These are phyloP conservation scores for Drosophila conformis DNA, from an alignment of 2,888 invertebrate species.

Conservation along the genomic window DNA sequence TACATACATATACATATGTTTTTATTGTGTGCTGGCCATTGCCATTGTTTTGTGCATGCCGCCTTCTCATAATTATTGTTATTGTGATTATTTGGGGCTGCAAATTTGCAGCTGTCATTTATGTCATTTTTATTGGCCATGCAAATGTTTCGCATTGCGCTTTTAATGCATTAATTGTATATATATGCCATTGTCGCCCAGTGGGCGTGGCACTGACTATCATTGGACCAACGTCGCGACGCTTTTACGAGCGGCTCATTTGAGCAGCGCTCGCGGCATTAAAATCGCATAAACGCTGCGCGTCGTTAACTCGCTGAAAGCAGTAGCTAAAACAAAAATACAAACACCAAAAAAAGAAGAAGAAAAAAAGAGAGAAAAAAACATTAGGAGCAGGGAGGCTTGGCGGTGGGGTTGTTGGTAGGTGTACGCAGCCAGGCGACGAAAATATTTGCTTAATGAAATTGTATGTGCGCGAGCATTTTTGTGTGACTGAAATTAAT, in stretches of 20 bases:
- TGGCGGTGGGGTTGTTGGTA: not conserved
- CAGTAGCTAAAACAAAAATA: slow-evolving; percentile 18
- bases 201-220: slow-evolving; percentile 44
- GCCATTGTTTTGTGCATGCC: slow-evolving; percentile 3
- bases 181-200: slow-evolving; percentile 4
- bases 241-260: slow-evolving; percentile 68
- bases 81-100: slow-evolving; percentile 66
- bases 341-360: slow-evolving; percentile 16
- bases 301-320: slow-evolving; percentile 63
- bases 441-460: slow-evolving; percentile 79
- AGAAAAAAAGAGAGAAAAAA: slow-evolving; percentile 4
- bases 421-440: slow-evolving; percentile 52
- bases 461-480: slow-evolving; percentile 78
- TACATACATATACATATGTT: slow-evolving; percentile 13
- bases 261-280: slow-evolving; percentile 63
- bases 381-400: slow-evolving; percentile 1
- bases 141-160: slow-evolving; percentile 56
- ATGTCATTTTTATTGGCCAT: slow-evolving; percentile 64
- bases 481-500: slow-evolving; percentile 78
- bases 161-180: slow-evolving; percentile 75
- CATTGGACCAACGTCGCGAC: slow-evolving; percentile 43
- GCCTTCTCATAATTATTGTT: slow-evolving; percentile 27
- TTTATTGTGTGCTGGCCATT: slow-evolving; percentile 14
- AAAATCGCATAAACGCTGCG: slow-evolving; percentile 72
- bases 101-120: slow-evolving; percentile 70